A percentile compares a stretch with the other conserved stretches of the same genome.
These are phyloP conservation scores for Dryobota labecula DNA, from an alignment of 2,888 invertebrate genomes.

Conservation along the genomic window DNA sequence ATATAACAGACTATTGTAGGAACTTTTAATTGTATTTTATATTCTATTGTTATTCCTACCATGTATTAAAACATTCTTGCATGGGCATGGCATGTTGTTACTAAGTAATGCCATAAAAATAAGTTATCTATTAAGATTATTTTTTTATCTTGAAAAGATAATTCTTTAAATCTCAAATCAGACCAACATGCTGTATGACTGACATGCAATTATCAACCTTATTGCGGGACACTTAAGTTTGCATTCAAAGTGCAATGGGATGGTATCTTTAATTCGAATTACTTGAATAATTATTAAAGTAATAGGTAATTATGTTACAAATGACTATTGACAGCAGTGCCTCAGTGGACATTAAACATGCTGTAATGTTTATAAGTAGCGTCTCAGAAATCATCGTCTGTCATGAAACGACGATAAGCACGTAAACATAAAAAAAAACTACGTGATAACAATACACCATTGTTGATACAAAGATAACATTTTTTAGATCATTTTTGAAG, in stretches of 20 bases:
- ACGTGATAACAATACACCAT: conserved; percentile 73
- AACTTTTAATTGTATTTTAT: not conserved
- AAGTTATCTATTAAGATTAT: conserved; percentile 39
- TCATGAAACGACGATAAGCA: conserved; percentile 68
- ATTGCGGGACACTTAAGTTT: conserved; percentile 3
- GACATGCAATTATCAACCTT: conserved; percentile 43
- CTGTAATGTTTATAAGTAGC: conserved; percentile 22
- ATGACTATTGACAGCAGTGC: conserved; percentile 16
- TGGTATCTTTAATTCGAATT: conserved; percentile 8
- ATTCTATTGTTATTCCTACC: not conserved
- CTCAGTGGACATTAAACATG: conserved; percentile 32
- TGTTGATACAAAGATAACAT: conserved; percentile 73
- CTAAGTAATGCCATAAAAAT: conserved; percentile 10
- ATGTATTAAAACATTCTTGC: conserved; percentile 3
- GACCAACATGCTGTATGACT: conserved; percentile 17
- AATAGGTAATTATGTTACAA: conserved; percentile 16
- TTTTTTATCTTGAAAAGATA: conserved; percentile 40
- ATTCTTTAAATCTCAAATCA: conserved; percentile 31
- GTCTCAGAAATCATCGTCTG: conserved; percentile 39
- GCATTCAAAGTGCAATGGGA: conserved; percentile 1
- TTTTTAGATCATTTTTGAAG: conserved; percentile 34
- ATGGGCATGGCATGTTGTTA: conserved; percentile 18
- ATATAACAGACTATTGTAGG: not conserved
- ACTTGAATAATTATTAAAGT: conserved; percentile 9
- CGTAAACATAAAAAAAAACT: conserved; percentile 78